Percentiles rank a stretch among this genome's conserved stretches.
phyloP scores from a whole-genome alignment of 2,113 vertebrate genomes.

The Notothenia rossii region DNA sequence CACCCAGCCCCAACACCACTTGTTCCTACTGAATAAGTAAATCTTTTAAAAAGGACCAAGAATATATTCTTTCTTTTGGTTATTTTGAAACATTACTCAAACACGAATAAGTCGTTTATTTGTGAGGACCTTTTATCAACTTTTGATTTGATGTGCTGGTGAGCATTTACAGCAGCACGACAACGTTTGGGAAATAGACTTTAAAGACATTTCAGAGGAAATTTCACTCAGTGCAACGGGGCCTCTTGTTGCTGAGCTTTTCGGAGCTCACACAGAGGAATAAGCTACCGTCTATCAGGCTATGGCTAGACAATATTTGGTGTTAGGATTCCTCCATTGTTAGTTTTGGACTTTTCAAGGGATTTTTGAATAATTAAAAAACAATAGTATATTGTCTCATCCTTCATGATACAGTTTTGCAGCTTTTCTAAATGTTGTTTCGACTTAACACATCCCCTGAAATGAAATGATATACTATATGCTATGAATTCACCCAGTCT shows the following conservation, averaged over 20 bases:
- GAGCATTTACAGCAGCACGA: neutral
- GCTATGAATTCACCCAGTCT: neutral
- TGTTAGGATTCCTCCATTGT: neutral
- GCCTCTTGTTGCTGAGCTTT: neutral
- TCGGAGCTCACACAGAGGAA: neutral
- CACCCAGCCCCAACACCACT: neutral
- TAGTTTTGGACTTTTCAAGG: neutral
- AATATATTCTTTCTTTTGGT: neutral
- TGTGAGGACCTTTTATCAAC: neutral
- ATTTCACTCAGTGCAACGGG: neutral
- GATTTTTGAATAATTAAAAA: neutral
- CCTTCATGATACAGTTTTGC: neutral
- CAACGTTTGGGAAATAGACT: no score
- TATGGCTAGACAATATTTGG: neutral
- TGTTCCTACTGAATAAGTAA: neutral
- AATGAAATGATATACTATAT: neutral
- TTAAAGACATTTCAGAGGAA: neutral
- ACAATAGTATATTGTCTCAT: neutral
- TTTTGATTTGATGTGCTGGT: neutral
- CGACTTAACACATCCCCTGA: neutral
- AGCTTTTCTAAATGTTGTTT: slow-evolving; percentile 17
- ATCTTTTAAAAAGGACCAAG: neutral
- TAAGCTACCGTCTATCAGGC: neutral
- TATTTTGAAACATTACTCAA: neutral
- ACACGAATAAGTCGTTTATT: neutral